Conservation (phyloP, 2,113 vertebrate species). For the Passer montanus region DNA sequence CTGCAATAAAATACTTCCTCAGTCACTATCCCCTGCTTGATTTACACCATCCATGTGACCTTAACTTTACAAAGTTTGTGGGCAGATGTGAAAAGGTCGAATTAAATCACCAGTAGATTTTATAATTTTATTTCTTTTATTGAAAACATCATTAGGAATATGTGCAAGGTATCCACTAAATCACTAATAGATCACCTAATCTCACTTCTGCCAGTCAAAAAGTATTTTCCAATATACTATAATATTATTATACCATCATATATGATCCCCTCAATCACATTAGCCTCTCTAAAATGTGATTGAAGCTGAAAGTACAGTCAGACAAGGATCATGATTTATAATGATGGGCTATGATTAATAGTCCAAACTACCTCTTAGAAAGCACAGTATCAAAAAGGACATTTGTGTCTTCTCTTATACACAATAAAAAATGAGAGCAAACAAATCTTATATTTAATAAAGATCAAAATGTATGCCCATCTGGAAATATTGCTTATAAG, state of each 20-base stretch:
- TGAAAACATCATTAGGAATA: background rate
- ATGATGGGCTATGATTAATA: background rate
- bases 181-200: background rate
- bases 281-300: background rate
- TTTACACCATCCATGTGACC: background rate
- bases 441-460: conserved; percentile 32
- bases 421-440: background rate
- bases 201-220: background rate
- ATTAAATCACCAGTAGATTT: background rate
- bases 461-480: conserved; percentile 12
- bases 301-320: background rate
- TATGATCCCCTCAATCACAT: background rate
- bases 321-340: background rate
- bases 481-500: conserved; percentile 31
- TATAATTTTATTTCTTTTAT: background rate
- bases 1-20: background rate
- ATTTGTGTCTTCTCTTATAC: background rate
- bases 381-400: background rate
- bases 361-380: background rate
- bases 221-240: background rate
- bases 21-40: background rate
- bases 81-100: background rate
- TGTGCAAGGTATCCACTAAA: background rate
- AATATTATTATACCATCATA: background rate
- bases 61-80: background rate